Percentiles rank a stretch among this genome's conserved stretches.
Evolutionary conservation across 2,113 vertebrate species (phyloP).

Genomic region (Leptobrachium ailaonicum): DNA sequence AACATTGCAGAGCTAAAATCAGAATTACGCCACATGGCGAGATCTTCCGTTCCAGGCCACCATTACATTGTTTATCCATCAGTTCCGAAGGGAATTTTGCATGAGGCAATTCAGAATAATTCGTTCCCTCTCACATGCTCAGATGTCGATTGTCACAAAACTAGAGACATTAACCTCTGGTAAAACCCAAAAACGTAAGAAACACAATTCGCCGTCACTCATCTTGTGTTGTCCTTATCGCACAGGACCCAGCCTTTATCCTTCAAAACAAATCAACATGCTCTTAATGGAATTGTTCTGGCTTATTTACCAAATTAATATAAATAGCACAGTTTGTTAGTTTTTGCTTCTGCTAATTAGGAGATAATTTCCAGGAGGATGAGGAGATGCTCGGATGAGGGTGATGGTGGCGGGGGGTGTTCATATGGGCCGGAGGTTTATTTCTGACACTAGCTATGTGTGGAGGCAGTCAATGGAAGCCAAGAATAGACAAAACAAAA

Average conservation of each 20-base stretch:
- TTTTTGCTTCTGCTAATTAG: slow-evolving; percentile 50
- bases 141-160: not conserved
- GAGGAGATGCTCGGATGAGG: slow-evolving; percentile 6
- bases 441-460: not conserved
- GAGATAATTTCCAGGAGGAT: slow-evolving; percentile 23
- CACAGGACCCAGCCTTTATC: slow-evolving; percentile 50
- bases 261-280: slow-evolving; percentile 59
- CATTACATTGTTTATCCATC: too few relatives aligned
- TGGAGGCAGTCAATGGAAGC: not conserved
- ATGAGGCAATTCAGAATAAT: too few relatives aligned
- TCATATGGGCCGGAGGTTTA: not conserved
- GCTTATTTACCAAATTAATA: slow-evolving; percentile 68
- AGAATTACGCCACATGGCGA: too few relatives aligned
- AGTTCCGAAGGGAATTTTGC: too few relatives aligned
- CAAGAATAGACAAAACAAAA: not conserved
- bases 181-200: not conserved
- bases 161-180: not conserved
- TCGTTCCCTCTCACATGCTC: not conserved
- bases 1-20: too few relatives aligned
- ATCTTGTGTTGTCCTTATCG: slow-evolving; percentile 24
- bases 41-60: too few relatives aligned
- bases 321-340: slow-evolving; percentile 60
- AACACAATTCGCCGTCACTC: not conserved
- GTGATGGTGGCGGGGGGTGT: not conserved
- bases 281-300: slow-evolving; percentile 65